phyloP scores from a whole-genome alignment of 2,888 invertebrate genomes.

The Pollenia amentaria region DNA sequence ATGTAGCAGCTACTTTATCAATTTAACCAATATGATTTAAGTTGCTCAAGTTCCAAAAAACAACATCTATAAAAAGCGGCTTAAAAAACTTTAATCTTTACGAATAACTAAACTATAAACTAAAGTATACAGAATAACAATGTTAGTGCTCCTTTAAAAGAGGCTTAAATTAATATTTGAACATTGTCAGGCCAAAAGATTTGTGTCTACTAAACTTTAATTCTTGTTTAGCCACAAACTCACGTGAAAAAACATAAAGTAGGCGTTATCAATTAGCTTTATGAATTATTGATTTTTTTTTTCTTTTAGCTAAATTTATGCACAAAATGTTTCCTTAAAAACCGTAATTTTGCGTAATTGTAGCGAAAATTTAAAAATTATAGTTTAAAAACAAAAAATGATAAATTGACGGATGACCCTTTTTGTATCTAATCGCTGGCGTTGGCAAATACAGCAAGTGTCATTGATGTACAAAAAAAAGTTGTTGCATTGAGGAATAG shows the following conservation, averaged over 20 bases:
- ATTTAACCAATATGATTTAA: conserved; percentile 1
- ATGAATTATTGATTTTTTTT: conserved; percentile 82
- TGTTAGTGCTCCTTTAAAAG: conserved; percentile 59
- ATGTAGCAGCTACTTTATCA: neutral
- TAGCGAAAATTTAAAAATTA: too few relatives aligned
- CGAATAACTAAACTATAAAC: conserved; percentile 43
- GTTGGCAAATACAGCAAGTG: conserved; percentile 47
- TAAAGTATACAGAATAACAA: conserved; percentile 50
- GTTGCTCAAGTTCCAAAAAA: neutral
- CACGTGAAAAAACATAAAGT: conserved; percentile 67
- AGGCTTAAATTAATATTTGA: conserved; percentile 70
- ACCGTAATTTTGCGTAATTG: conserved; percentile 71
- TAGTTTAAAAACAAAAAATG: conserved; percentile 61
- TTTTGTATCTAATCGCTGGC: conserved; percentile 4
- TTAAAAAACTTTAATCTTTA: conserved; percentile 66
- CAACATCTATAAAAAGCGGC: conserved; percentile 51
- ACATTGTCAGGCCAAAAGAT: conserved; percentile 58
- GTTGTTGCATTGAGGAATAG: conserved; percentile 1
- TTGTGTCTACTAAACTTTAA: conserved; percentile 37
- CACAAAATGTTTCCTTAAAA: conserved; percentile 59
- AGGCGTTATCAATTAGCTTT: conserved; percentile 84
- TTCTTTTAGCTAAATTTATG: conserved; percentile 61
- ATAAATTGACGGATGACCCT: conserved; percentile 60
- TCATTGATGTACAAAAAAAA: conserved; percentile 66
- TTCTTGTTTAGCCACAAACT: conserved; percentile 42